Conservation (phyloP, 2,797 vertebrate species). For the Coregonus suidteri region DNA sequence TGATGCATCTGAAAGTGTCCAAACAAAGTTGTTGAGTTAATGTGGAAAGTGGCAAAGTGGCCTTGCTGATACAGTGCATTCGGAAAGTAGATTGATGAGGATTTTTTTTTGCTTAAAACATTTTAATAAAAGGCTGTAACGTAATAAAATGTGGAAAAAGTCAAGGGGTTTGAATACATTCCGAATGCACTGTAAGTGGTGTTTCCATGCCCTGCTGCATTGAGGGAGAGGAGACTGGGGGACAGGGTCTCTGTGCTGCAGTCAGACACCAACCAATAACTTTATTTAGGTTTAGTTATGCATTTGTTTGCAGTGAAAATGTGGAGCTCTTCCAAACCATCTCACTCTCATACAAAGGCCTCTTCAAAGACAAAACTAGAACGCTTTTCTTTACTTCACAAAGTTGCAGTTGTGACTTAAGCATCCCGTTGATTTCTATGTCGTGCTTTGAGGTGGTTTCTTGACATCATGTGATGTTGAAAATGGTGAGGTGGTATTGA, state of each 20-base stretch:
- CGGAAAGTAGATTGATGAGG: too few relatives aligned
- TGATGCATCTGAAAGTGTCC: neutral
- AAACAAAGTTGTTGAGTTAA: neutral
- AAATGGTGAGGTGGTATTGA: slow-evolving; percentile 11
- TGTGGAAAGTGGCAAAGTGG: neutral
- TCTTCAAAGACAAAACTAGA: too few relatives aligned
- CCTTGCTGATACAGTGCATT: neutral
- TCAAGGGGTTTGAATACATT: too few relatives aligned
- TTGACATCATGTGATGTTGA: slow-evolving; percentile 22
- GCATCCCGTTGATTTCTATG: too few relatives aligned
- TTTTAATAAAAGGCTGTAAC: too few relatives aligned
- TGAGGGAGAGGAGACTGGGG: neutral
- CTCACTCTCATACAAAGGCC: neutral
- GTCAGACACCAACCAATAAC: neutral
- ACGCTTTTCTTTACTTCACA: neutral
- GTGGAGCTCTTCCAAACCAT: neutral
- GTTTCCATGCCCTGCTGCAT: neutral
- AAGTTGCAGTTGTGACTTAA: neutral
- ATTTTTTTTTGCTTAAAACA: too few relatives aligned
- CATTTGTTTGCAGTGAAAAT: neutral
- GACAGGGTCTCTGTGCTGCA: neutral
- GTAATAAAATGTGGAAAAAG: too few relatives aligned
- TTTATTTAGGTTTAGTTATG: neutral
- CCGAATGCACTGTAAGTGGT: neutral
- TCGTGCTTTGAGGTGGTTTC: neutral